Base-by-base conservation (phyloP, 2,888 invertebrate genomes). In the Leptopilina drosophilae region DNA sequence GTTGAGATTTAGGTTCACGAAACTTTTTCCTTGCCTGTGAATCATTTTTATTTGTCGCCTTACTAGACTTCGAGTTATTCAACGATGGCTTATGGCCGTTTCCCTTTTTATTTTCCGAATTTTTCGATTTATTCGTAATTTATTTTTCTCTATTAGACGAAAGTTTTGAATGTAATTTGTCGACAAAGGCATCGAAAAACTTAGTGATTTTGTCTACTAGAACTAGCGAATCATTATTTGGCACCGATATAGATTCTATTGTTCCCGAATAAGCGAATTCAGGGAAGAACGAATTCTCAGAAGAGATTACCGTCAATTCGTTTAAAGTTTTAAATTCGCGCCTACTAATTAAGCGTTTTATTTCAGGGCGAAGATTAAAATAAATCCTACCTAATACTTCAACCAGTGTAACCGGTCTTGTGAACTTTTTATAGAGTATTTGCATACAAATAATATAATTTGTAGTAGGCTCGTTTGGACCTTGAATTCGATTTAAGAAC, bases 321-420 rank as follows among this genome's bases (percentile, higher is more conserved):
- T 81, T 77, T 62, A 53, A 65, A 12, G 2, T 33, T 1, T 46
- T 12, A 49, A 81, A 73, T n/a, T 81, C 81, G 3, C 66, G 66
- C 9, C 78, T 11, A 8, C 76, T 15, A 49, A 81, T 26, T 7
- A 49, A 12, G 0, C 62, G 3, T 15, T 65, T 65, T 49, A 81
- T 53, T 33, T 81, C 78, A 5, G 78, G 80, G 7, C 73, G 53
- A 40, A 80, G 77, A 67, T 80, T 80, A 53, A 78, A 65, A 40
- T 73, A 80, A 0, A 75, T 56, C 49, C 78, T 15, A 66, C 78
- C 80, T 2, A 81, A 64, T 65, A 73, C 77, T n/a, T 78, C 77
- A 12, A 7, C 1, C 8, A 76, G 56, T 11, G 67, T 33, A 40
- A 5, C 7, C 6, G 77, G 64, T 1, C 64, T 6, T n/a, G 78